Evolutionary conservation across 1,140 invertebrate genomes (phyloP).

Genomic region (Luehdorfia chinensis): DNA sequence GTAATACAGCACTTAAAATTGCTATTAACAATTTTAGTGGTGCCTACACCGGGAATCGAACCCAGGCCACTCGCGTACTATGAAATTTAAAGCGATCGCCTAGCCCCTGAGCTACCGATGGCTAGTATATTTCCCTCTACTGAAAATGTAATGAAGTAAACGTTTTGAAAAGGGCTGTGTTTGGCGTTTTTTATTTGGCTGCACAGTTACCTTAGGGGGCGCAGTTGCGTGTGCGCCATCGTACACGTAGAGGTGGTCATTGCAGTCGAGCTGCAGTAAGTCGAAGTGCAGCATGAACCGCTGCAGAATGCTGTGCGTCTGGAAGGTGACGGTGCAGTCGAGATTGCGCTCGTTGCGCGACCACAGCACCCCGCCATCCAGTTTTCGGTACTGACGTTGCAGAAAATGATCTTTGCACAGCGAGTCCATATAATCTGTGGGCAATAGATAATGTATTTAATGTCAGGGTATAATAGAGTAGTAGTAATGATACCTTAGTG

Average conservation of each 20-base stretch:
- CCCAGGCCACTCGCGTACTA: too few relatives aligned
- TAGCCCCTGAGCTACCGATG: too few relatives aligned
- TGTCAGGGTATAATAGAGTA: too few relatives aligned
- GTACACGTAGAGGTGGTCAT: conserved; percentile 94
- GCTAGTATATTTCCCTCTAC: too few relatives aligned
- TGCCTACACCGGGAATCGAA: too few relatives aligned
- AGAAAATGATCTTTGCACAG: conserved; percentile 92
- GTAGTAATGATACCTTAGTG: too few relatives aligned
- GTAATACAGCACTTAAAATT: too few relatives aligned
- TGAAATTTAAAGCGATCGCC: too few relatives aligned
- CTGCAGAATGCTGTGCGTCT: conserved; percentile 94
- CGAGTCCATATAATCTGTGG: conserved; percentile 91
- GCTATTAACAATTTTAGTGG: too few relatives aligned
- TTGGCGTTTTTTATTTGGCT: too few relatives aligned
- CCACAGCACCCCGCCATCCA: conserved; percentile 92
- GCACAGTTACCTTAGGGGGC: conserved; percentile 88
- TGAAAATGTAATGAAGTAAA: too few relatives aligned
- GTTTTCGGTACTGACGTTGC: conserved; percentile 90
- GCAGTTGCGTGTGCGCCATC: conserved; percentile 94
- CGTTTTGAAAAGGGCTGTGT: too few relatives aligned
- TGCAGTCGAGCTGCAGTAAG: conserved; percentile 90
- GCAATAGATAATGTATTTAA: conserved; percentile 55
- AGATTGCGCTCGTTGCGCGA: conserved; percentile 93
- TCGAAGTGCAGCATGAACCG: conserved; percentile 94
- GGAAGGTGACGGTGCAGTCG: conserved; percentile 94